Base-by-base conservation (phyloP, 1,140 invertebrate species). In the Druon quercuslanigerum region DNA sequence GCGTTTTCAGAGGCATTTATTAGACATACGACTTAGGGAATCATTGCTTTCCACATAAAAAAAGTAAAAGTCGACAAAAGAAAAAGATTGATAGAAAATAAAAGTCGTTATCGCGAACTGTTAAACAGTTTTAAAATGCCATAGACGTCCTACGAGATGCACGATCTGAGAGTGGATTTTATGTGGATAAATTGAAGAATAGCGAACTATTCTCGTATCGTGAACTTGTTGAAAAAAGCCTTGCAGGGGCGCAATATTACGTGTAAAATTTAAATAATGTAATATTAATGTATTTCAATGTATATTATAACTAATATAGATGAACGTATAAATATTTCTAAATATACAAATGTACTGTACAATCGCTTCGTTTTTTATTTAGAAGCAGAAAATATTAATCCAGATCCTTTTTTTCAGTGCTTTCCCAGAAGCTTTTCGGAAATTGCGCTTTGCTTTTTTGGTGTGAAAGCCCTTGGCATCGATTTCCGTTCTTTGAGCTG, bases 251-350 rank as follows among this genome's bases (percentile, higher is more conserved):
- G 83, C 75, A 85, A 89, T 84, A 89, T 89, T 88, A 83, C 83
- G 75, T 87, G 84, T 90, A 88, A 82, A 87, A 88, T 89, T 88
- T 83, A 86, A 73, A 81, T 78, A 86, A 76, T 85, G 81, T 89
- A 87, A 86, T 88, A 86, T 90, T 89, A 89, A 82, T 89, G 87
- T 90, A 89, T 87, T 85, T 89, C 84, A 87, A 79, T 90, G 86
- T 90, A 88, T 87, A 89, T 90, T 87, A 85, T 84, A 81, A 71
- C 46, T 76, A 82, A 84, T 80, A 86, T 86, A 84, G 60, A 66
- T 66, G 20, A 87, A 84, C 89, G 87, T 89, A 90, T 86, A 87
- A 88, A 89, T 88, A 88, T 90, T 90, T 90, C 87, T 88, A 89
- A 89, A 87, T 87, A 90, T 85, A 87, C 81, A 81, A 85, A 86